These are phyloP conservation scores for Knipowitschia caucasica DNA, from an alignment of 2,797 vertebrate genomes.

Conservation along the genomic window DNA sequence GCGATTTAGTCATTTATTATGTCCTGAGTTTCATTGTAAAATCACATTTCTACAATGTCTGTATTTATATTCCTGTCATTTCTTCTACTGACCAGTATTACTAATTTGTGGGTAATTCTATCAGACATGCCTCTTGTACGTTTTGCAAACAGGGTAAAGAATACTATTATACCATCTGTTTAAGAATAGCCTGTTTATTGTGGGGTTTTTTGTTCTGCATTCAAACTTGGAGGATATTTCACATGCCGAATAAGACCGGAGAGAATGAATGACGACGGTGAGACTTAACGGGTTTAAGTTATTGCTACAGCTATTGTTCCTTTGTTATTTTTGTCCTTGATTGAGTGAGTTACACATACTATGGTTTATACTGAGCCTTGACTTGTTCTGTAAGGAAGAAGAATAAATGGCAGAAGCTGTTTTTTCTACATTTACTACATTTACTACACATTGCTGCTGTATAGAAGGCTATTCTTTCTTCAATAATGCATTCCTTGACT, in stretches of 20 bases:
- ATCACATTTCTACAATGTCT: background rate
- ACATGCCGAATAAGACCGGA: too few relatives aligned
- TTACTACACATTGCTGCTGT: too few relatives aligned
- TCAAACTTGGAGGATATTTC: too few relatives aligned
- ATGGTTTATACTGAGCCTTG: constrained; percentile 15
- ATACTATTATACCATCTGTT: too few relatives aligned
- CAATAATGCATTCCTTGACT: too few relatives aligned
- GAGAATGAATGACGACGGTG: too few relatives aligned
- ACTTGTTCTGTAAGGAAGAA: constrained; percentile 17
- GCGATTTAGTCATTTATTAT: background rate
- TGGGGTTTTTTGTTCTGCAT: too few relatives aligned
- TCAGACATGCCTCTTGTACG: background rate
- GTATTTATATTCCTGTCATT: background rate
- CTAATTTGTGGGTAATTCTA: background rate
- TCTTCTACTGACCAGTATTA: background rate
- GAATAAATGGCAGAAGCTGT: constrained; percentile 15
- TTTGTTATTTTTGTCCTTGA: constrained; percentile 22
- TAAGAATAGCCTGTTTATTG: too few relatives aligned
- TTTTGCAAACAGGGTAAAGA: constrained; percentile 4
- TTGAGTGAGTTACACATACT: constrained; percentile 20
- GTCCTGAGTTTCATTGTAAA: background rate
- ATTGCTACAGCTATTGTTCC: background rate
- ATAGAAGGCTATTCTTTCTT: too few relatives aligned
- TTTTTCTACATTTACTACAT: background rate
- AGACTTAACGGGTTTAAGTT: too few relatives aligned